phyloP scores from a whole-genome alignment of 2,888 invertebrate species.

The Rotaria sp. region DNA sequence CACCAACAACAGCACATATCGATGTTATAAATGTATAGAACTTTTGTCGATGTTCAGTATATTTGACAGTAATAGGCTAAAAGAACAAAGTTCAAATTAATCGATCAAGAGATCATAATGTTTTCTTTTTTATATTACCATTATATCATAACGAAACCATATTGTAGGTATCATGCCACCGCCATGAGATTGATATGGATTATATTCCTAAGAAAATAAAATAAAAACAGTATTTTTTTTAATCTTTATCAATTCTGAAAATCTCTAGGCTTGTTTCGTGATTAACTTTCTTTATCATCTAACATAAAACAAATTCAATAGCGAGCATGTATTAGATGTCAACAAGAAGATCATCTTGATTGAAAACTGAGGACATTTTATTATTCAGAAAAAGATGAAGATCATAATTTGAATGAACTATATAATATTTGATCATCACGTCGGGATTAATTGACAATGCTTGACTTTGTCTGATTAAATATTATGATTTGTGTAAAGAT shows the following conservation, averaged over 20 bases:
- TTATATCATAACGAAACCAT: not conserved
- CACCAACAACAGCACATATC: slow-evolving; percentile 61
- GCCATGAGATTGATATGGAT: not conserved
- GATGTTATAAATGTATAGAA: slow-evolving; percentile 10
- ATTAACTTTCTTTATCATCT: no score
- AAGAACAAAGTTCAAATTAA: not conserved
- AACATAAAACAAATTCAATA: not conserved
- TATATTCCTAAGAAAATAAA: slow-evolving; percentile 13
- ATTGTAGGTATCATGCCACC: not conserved
- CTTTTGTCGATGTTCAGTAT: slow-evolving; percentile 19
- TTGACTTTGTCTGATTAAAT: not conserved
- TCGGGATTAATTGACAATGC: not conserved
- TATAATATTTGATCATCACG: not conserved
- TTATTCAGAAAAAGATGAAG: not conserved
- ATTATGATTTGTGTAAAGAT: no score
- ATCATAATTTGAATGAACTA: no score
- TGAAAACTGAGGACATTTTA: not conserved
- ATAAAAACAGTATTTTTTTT: not conserved
- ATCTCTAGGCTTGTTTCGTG: no score
- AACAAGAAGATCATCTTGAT: not conserved
- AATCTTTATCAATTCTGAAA: no score
- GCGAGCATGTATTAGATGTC: not conserved
- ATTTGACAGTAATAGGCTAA: not conserved
- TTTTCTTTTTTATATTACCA: not conserved
- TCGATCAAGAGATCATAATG: not conserved